Evolutionary conservation across 2,797 vertebrate species (phyloP), one percentile per base, ranked within the genome.

Genomic region (Falco berigora): DNA sequence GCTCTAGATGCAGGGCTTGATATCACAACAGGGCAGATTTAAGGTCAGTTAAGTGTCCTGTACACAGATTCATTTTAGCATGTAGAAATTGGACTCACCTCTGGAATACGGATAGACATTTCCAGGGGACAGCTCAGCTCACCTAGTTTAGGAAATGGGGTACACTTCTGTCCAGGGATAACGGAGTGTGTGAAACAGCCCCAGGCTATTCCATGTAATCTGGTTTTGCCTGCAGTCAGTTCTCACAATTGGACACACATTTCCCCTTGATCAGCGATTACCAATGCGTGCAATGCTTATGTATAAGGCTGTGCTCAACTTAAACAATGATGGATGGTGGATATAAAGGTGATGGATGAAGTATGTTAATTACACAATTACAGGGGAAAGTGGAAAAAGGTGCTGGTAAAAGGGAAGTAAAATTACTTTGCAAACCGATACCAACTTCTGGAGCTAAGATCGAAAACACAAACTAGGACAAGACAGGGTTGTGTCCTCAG

Each of bases 301-400:
- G 27, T 64, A n/a, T n/a, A 32, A 44, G 68, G 73, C 83, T 9
- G 1, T 24, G 56, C 77, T 81, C 52, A 80, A 14, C 76, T 88
- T 36, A 46, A 90, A 67, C 56, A 14, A 0, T 71, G 92, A 76
- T 42, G 58, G 74, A 92, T 91, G 67, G 40, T 25, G 61, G 72
- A 36, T 49, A 61, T 81, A 86, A 81, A 92, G 58, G 83, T 94
- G 92, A 90, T 83, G 79, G 73, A 91, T 90, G 47, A 47, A 87
- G 64, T 42, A 32, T 74, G 87, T 76, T 96, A 91, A 94, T 90
- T 82, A 80, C 19, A 69, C 44, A 79, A 13, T 94, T 92, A 91
- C 40, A 80, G 30, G 19, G 47, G 58, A 44, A 90, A 74, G 27
- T 82, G 47, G 84, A 62, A 85, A 81, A 90, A 36, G 27, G 36